Percentiles rank a stretch among this genome's conserved stretches.
phyloP scores from a whole-genome alignment of 2,888 invertebrate species.

The Criorhina ranunculi region DNA sequence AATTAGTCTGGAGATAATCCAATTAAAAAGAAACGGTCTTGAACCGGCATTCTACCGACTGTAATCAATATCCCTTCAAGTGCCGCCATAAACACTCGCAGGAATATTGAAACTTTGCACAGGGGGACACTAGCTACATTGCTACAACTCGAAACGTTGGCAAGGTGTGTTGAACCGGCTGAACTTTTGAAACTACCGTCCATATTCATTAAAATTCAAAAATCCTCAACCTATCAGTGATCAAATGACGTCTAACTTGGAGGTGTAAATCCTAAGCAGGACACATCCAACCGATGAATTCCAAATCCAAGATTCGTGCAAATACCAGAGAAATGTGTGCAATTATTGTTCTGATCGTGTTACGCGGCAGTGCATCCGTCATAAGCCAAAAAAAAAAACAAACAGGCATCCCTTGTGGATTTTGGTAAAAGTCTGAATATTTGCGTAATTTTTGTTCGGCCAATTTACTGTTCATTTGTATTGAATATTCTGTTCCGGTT shows the following conservation, averaged over 20 bases:
- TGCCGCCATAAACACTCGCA: conserved; percentile 19
- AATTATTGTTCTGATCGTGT: conserved; percentile 13
- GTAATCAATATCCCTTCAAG: conserved; percentile 38
- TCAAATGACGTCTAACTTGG: conserved; percentile 39
- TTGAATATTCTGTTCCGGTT: conserved; percentile 11
- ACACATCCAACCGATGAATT: neutral
- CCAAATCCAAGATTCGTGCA: neutral
- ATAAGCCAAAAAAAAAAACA: too few species aligned
- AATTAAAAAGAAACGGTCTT: neutral
- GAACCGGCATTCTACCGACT: neutral
- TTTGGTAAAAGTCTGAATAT: conserved; percentile 29
- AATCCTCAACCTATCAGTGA: neutral
- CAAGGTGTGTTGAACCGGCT: neutral
- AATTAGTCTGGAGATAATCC: neutral
- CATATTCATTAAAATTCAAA: conserved; percentile 19
- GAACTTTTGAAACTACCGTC: conserved; percentile 5
- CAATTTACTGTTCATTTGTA: conserved; percentile 57
- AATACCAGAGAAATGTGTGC: neutral
- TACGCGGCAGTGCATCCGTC: neutral
- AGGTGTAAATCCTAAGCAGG: neutral
- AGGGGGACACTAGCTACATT: too few species aligned
- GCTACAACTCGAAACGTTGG: conserved; percentile 6
- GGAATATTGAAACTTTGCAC: too few species aligned
- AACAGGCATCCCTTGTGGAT: conserved; percentile 6
- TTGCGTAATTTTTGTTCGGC: conserved; percentile 66